A percentile compares a stretch with the other conserved stretches of the same genome.
Conservation (phyloP, 1,140 invertebrate species). For the Aphelenchoides avenae region DNA sequence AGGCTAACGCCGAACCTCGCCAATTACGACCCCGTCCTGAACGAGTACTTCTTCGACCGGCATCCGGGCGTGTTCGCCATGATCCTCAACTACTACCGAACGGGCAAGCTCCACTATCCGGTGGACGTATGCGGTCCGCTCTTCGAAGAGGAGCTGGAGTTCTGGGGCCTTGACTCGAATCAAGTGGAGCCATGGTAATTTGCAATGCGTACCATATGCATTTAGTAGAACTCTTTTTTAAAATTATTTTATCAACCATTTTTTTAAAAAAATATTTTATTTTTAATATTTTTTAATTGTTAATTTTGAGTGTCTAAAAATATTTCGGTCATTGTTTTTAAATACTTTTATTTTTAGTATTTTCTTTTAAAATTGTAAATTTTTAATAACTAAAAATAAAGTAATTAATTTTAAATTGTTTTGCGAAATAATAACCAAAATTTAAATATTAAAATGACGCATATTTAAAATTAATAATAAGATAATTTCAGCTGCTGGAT, state of each 20-base stretch:
- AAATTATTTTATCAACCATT: constrained; percentile 9
- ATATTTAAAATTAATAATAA: constrained; percentile 2
- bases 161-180: constrained; percentile 89
- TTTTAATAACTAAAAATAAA: background rate
- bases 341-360: too few relatives aligned
- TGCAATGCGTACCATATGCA: too few relatives aligned
- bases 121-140: constrained; percentile 94
- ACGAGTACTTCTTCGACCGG: constrained; percentile 97
- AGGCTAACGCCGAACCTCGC: constrained; percentile 77
- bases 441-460: background rate
- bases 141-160: constrained; percentile 93
- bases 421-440: background rate
- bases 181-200: constrained; percentile 91
- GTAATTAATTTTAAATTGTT: background rate
- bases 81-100: constrained; percentile 75
- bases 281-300: too few relatives aligned
- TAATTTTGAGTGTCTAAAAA: too few relatives aligned
- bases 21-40: constrained; percentile 89
- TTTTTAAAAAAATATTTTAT: too few relatives aligned
- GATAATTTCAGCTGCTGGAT: constrained; percentile 77
- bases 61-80: constrained; percentile 94
- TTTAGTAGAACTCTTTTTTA: too few relatives aligned
- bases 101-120: constrained; percentile 91
- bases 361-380: background rate
- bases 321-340: too few relatives aligned